Base-by-base conservation (phyloP, 2,888 invertebrate species). In the Parochlus steinenii region DNA sequence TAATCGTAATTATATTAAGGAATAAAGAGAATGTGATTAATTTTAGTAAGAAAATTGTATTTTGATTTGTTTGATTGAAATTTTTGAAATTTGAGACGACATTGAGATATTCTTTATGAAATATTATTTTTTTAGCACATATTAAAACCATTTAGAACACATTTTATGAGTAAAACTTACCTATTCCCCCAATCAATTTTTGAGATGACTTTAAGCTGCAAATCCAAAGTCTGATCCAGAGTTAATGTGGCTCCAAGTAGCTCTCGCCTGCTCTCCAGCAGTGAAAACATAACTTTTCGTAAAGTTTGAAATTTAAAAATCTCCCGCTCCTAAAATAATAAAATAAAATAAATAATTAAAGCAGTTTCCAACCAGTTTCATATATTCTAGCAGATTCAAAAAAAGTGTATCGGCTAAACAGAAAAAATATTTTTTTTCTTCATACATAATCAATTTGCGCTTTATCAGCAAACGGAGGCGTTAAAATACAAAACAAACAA, bases 111-210 rank as follows among this genome's bases (percentile, higher is more conserved):
- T 10, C 20, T 30, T 16, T 19, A 22, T 22, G 7, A 22, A 22
- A 22, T 22, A 8, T 23, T 32, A 22, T 31, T 22, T 15, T n/a
- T 27, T 27, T 8, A 27, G 6, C 6, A n/a, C 11, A 27, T 6
- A 12, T 12, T 6, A 27, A 7, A 27, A 11, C 7, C 7, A 22
- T 7, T n/a, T 8, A 22, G n/a, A 7, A 10, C 23, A 27, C 27
- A 27, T n/a, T 27, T n/a, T 27, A 27, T 6, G 11, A 12, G 6
- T 8, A 27, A 29, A 14, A 41, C 79, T 80, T 58, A 90, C 89
- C 85, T 72, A 65, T 92, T 92, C 34, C 92, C 92, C 90, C 90
- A 92, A 62, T 93, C 92, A 35, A 93, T 82, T 62, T 87, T 87
- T 38, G 79, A 77, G 44, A 86, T 86, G 39, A 90, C 82, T 52